Evolutionary conservation across 2,888 invertebrate genomes (phyloP), one percentile per base, ranked within the genome.

Genomic region (Amphipoea lucens): DNA sequence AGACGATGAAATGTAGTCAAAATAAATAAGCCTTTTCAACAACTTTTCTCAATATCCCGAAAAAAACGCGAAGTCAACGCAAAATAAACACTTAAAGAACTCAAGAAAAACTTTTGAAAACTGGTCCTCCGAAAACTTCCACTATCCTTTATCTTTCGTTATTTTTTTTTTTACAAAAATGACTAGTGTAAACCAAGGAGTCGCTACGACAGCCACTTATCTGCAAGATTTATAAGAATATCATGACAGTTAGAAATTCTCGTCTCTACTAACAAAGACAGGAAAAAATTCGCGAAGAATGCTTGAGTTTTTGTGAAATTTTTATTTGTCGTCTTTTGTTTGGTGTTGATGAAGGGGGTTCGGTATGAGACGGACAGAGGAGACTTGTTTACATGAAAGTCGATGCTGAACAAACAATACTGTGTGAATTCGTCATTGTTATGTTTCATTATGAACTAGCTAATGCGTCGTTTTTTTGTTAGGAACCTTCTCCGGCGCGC

Each of bases 201-300:
- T 78, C 81, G 75, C 2, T 67, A 54, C 68, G 88, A 86, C 89
- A 83, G 74, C 79, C 83, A 89, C 88, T 89, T 89, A 89, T 89
- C 88, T 89, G 48, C 45, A 76, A 86, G 89, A 89, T 89, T 89
- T 89, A 89, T 89, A 89, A 85, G 85, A 89, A 87, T 81, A 84
- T 86, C 87, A 85, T 89, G 88, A 87, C 88, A 87, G 84, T 86
- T 83, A 86, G 86, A 76, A 87, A 82, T 87, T 89, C 78, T 82
- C 83, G 72, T 84, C 83, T 82, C 71, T 48, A 74, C 83, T 87
- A 79, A 89, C 86, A 89, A 89, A 89, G 88, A 79, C 84, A 82
- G 78, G 79, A 75, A 86, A 84, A 83, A 74, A 80, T 20, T 77
- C 81, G 54, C 36, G 62, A 63, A 75, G 70, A 77, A 85, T 74